Base-by-base conservation (phyloP, 1,140 invertebrate genomes). In the Tribolium castaneum region DNA sequence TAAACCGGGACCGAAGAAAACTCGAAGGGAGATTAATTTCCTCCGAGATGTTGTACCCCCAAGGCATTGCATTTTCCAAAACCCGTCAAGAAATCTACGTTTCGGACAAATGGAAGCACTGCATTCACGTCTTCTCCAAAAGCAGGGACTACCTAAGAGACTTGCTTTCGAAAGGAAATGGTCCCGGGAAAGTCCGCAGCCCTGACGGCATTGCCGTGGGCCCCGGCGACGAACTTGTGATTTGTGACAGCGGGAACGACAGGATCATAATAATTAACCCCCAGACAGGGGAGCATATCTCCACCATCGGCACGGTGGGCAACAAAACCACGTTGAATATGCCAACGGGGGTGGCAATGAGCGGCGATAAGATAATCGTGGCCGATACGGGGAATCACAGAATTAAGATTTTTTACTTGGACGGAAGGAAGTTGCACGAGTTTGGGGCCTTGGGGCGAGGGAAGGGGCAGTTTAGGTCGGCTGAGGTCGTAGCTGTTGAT, bases 181-280 rank as follows among this genome's bases (percentile, higher is more conserved):
- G 88, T 2, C 84, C 88, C 0, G 90, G 91, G 1, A 89, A 91
- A 83, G 90, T 95, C 77, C 87, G 90, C 12, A 92, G 92, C 74
- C 93, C 94, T 0, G 94, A 94, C 87, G 94, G 94, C 34, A 89
- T 95, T 56, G 91, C 92, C 0, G 86, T 88, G 0, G 90, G 91
- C 80, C 84, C 87, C 22, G 87, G 87, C 75, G 89, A 90, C 19
- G 84, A 87, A 5, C 89, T 91, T 14, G 88, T 90, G 49, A 90
- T 95, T 1, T 93, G 92, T 71, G 94, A 95, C 84, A 94, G 93
- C 78, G 93, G 93, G 45, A 94, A 94, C 81, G 91, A 94, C 83
- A 87, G 93, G 75, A 86, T 92, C 9, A 89, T 92, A 83, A 84
- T 90, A 9, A 80, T 90, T 2, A 84, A 90, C 82, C 83, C 87